A percentile compares a stretch with the other conserved stretches of the same genome.
phyloP scores from a whole-genome alignment of 1,140 invertebrate species.

The Drosophila varians region DNA sequence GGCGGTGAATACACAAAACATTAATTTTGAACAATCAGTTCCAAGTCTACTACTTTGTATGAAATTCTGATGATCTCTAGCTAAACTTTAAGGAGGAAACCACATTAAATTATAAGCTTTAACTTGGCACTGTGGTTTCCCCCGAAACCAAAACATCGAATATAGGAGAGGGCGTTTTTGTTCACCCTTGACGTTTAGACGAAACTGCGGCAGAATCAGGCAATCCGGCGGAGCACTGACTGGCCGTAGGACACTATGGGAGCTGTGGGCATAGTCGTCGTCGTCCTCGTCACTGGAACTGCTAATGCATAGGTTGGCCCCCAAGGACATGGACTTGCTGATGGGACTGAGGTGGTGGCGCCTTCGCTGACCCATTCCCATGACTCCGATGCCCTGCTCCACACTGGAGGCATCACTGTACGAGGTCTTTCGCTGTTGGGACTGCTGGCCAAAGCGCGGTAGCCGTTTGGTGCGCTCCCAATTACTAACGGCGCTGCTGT shows the following conservation, averaged over 20 bases:
- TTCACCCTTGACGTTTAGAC: constrained; percentile 74
- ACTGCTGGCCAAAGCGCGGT: constrained; percentile 41
- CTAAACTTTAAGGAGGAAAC: constrained; percentile 8
- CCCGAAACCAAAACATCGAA: constrained; percentile 1
- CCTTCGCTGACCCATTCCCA: constrained; percentile 14
- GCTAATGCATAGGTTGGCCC: constrained; percentile 38
- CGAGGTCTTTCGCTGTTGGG: constrained; percentile 36
- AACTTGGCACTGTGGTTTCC: neutral
- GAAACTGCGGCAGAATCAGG: constrained; percentile 50
- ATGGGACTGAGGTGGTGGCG: constrained; percentile 44
- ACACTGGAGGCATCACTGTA: constrained; percentile 62
- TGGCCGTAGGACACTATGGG: constrained; percentile 29
- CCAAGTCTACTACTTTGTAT: constrained; percentile 26
- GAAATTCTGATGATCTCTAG: neutral
- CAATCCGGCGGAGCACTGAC: constrained; percentile 72
- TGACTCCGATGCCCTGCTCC: constrained; percentile 27
- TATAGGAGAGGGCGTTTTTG: constrained; percentile 4
- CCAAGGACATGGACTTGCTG: constrained; percentile 66
- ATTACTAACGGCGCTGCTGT: constrained; percentile 84
- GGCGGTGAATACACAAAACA: constrained; percentile 7
- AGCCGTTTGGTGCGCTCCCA: constrained; percentile 84
- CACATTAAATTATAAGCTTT: neutral
- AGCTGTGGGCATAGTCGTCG: constrained; percentile 23
- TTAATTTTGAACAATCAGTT: constrained; percentile 53
- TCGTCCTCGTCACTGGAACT: constrained; percentile 62